phyloP scores from a whole-genome alignment of 2,113 vertebrate genomes.

The Tupaia chinensis region DNA sequence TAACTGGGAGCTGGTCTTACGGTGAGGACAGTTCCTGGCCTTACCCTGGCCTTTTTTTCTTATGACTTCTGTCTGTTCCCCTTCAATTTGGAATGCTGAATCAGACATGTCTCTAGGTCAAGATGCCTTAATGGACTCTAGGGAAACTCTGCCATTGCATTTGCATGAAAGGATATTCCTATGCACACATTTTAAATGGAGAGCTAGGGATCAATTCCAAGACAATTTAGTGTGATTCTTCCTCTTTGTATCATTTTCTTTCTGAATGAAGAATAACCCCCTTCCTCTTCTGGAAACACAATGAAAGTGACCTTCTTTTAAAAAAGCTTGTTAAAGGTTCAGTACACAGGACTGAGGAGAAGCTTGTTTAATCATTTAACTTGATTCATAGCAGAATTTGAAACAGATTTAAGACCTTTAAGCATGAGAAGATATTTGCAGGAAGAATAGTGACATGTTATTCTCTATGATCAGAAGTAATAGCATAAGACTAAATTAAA shows the following conservation, averaged over 20 bases:
- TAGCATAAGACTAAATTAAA: constrained; percentile 24
- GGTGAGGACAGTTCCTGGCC: not conserved
- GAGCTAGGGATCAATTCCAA: not conserved
- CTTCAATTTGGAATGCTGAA: not conserved
- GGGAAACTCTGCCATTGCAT: not conserved
- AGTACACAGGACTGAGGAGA: not conserved
- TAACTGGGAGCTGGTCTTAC: not conserved
- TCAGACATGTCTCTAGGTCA: not conserved
- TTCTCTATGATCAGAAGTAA: not conserved
- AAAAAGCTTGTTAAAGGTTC: not conserved
- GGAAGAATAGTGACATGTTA: not conserved
- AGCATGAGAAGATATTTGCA: constrained; percentile 14
- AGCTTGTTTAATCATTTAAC: not conserved
- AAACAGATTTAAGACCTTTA: not conserved
- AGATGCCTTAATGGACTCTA: not conserved
- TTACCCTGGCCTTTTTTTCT: not conserved
- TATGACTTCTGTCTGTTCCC: not conserved
- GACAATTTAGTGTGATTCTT: not conserved
- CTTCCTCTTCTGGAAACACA: not conserved
- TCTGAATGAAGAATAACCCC: not conserved
- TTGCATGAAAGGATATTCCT: not conserved
- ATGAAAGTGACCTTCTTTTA: not conserved
- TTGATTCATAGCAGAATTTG: not conserved
- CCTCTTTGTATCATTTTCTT: not conserved
- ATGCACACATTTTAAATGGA: not conserved